Evolutionary conservation across 2,888 invertebrate species (phyloP).

Genomic region (Plebejus anna): DNA sequence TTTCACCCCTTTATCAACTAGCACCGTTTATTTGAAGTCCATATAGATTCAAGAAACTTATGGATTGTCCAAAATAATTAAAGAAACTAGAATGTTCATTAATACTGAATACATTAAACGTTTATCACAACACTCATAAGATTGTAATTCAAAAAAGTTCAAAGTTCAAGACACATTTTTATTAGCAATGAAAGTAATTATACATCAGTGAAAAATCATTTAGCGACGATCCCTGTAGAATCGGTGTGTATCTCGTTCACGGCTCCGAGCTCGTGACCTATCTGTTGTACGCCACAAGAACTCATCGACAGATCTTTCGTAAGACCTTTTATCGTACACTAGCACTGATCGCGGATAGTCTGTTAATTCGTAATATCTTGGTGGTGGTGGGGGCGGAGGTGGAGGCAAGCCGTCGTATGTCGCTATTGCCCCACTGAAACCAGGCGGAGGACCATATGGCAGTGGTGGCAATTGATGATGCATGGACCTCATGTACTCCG

Average conservation of each 20-base stretch:
- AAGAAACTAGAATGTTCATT: slow-evolving; percentile 37
- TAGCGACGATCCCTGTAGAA: slow-evolving; percentile 82
- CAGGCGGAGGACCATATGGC: slow-evolving; percentile 86
- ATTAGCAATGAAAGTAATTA: slow-evolving; percentile 64
- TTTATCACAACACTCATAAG: slow-evolving; percentile 67
- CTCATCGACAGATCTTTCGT: slow-evolving; percentile 93
- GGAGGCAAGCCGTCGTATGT: slow-evolving; percentile 84
- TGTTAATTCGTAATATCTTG: slow-evolving; percentile 84
- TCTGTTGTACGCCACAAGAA: slow-evolving; percentile 90
- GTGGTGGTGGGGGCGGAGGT: slow-evolving; percentile 85
- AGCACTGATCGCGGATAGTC: slow-evolving; percentile 86
- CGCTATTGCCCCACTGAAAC: slow-evolving; percentile 71
- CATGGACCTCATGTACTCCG: slow-evolving; percentile 94
- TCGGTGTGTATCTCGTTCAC: slow-evolving; percentile 78
- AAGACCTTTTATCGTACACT: slow-evolving; percentile 86
- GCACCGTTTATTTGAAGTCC: slow-evolving; percentile 18
- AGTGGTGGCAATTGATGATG: slow-evolving; percentile 91
- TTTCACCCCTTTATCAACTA: slow-evolving; percentile 30
- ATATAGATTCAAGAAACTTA: slow-evolving; percentile 14
- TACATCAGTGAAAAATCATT: slow-evolving; percentile 63
- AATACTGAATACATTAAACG: slow-evolving; percentile 42
- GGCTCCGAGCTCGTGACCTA: slow-evolving; percentile 81
- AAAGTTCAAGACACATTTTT: slow-evolving; percentile 74
- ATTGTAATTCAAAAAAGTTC: slow-evolving; percentile 72
- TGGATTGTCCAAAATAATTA: slow-evolving; percentile 39